Base-by-base conservation (phyloP, 2,888 invertebrate genomes). In the Macaria notata region DNA sequence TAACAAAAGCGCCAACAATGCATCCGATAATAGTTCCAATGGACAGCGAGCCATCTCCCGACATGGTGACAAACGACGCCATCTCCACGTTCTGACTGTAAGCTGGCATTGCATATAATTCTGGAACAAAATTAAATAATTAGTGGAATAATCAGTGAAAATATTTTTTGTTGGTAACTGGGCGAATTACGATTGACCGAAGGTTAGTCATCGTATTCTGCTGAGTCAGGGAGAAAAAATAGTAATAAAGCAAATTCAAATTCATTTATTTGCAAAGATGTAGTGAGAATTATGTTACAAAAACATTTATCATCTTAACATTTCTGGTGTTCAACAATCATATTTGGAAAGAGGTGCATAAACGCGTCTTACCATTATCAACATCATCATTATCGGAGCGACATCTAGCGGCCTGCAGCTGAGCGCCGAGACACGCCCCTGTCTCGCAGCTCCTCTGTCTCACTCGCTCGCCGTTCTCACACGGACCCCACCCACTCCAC, bases 401-500 rank as follows among this genome's bases (percentile, higher is more conserved):
- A 75, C 96, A 96, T 49, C 93, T 88, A 19, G 95, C 93, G 9
- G 94, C 93, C 76, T 97, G 95, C 33, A 93, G 87, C 66, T 93
- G 93, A 0, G 93, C 92, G 0, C 96, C 96, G 55, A 94, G 93
- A 69, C 97, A 97, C 49, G 94, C 93, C 42, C 93, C 93, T 0
- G 88, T 79, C 7, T 88, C 92, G 70, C 97, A 97, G 56, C 92
- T 92, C 31, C 97, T 92, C 56, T 94, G 93, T 0, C 97, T 87
- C 55, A 94, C 92, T 46, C 96, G 94, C 71, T 95, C 94, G 19
- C 94, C 94, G 55, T 93, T 92, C 9, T 86, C 87, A 93, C 97
- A 97, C 4, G 89, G 86, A 0, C 95, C 93, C 97, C 97, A 97
- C 19, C 89, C 85, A 49, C 94, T 94, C 96, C 97, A 97, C 6